Base-by-base conservation (phyloP, 1,140 invertebrate species). In the Eulimnadia texana region DNA sequence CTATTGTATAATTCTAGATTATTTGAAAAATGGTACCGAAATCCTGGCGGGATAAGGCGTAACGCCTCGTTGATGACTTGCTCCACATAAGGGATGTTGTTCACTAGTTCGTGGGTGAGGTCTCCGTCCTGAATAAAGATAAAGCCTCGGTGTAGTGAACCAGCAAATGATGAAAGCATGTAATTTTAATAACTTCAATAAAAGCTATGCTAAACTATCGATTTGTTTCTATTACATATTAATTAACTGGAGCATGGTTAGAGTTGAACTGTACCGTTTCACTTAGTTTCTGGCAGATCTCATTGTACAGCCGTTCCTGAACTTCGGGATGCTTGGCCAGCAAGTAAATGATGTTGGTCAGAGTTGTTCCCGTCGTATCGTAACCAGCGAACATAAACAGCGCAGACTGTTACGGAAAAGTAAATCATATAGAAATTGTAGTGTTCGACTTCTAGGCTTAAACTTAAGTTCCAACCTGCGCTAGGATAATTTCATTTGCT, bases 371-470 rank as follows among this genome's bases (percentile, higher is more conserved):
- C 0, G 85, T 85, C 0, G 88, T 90, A 69, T 90, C 86, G 59
- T 83, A 85, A 3, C 86, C 84, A 50, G 85, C 86, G 1, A 80
- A 71, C 58, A 86, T 84, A 66, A 88, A 87, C 0, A 82, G 76
- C 11, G 82, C 80, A 0, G 78, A 81, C 69, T 85, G 84, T 2
- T 27, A 56, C 24, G 1, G 29, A 9, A 56, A 20, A 56, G 29
- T 27, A 24, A 11, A 28, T 28, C 9, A 10, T 27, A 28, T 0
- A 11, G 54, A 28, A 25, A 9, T 3, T 13, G 10, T 56, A 20
- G 23, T 20, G 50, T 47, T n/a, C 42, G n/a, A 11, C 11, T 47
- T 13, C 24, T 3, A 2, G 1, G 19, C 28, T n/a, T 10, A 6
- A 25, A 56, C 19, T 20, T n/a, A 42, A 0, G 10, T 10, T 3